Base-by-base conservation (phyloP, 2,113 vertebrate genomes). In the Ophiodon elongatus region DNA sequence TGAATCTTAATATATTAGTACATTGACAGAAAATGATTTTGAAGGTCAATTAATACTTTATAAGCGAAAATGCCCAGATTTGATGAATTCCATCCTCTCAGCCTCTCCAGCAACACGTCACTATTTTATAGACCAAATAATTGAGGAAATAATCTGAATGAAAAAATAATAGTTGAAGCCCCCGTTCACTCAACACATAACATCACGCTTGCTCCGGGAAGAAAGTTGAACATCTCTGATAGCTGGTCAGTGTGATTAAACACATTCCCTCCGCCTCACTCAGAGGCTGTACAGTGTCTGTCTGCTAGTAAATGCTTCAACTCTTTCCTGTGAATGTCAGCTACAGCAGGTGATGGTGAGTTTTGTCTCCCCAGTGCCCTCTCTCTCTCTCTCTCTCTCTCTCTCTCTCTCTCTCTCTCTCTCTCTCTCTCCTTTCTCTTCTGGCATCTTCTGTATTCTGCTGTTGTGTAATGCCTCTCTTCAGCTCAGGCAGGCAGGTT, bases 401-500 rank as follows among this genome's bases (percentile, higher is more conserved):
- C 63, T 33, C 71, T 27, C 72, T 52, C 29, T 27, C 35, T 62
- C 54, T 69, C 60, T 70, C 45, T 19, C 43, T 47, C 27, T 47
- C 43, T 50, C 25, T 43, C 6, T 62, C 41, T 11, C 54, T 37
- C 52, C 60, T 73, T 37, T 76, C 74, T 60, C 84, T 82, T 62
- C 78, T 91, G 90, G 74, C 82, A 83, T 92, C 78, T 89, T 90
- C 82, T 92, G 91, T 90, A 87, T 93, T 90, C 89, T 87, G 76
- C 75, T 94, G 95, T 95, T 95, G 94, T 94, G 94, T 94, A 95
- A 95, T 92, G 92, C 91, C 87, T 91, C 83, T 90, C 83, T 71
- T 82, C 86, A 70, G 89, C 79, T 13, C 85, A 85, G 86, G 88
- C 90, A 87, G 74, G 83, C 90, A 86, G 86, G 87, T 91, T 94